phyloP scores from a whole-genome alignment of 2,888 invertebrate species.

The Sussaba pulchella region DNA sequence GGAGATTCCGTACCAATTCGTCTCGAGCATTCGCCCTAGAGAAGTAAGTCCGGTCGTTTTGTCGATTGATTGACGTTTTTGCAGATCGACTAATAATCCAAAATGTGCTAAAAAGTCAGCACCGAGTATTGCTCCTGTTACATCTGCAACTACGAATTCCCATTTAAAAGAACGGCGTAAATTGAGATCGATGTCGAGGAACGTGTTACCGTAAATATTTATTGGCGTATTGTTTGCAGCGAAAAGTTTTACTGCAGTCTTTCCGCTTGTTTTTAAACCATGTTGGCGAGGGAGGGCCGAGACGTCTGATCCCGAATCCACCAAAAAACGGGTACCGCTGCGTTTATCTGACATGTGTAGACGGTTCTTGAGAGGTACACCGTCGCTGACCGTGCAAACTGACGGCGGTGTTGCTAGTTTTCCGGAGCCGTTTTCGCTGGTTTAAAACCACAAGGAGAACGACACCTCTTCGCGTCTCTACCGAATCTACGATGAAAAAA shows the following conservation, averaged over 20 bases:
- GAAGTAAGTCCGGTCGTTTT: not conserved
- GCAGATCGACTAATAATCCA: not conserved
- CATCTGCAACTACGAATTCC: no score
- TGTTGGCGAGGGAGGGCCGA: not conserved
- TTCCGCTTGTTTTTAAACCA: not conserved
- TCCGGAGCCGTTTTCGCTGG: not conserved
- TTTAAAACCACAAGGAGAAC: constrained; percentile 2
- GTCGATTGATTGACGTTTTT: constrained; percentile 21
- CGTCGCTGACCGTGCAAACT: constrained; percentile 2
- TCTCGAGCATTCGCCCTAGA: constrained; percentile 4
- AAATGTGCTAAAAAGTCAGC: constrained; percentile 28
- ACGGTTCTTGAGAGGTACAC: constrained; percentile 9
- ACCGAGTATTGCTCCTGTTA: no score
- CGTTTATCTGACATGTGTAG: constrained; percentile 22
- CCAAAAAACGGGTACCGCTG: not conserved
- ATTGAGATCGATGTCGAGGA: not conserved
- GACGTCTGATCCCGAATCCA: no score
- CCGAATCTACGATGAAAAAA: constrained; percentile 32
- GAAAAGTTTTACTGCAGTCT: no score
- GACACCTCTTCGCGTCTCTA: not conserved
- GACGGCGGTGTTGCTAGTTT: no score
- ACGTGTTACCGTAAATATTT: not conserved
- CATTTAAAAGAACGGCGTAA: not conserved
- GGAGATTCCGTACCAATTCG: not conserved
- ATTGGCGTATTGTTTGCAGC: no score